Evolutionary conservation across 2,888 invertebrate genomes (phyloP).

Genomic region (Habrosyne pyritoides): DNA sequence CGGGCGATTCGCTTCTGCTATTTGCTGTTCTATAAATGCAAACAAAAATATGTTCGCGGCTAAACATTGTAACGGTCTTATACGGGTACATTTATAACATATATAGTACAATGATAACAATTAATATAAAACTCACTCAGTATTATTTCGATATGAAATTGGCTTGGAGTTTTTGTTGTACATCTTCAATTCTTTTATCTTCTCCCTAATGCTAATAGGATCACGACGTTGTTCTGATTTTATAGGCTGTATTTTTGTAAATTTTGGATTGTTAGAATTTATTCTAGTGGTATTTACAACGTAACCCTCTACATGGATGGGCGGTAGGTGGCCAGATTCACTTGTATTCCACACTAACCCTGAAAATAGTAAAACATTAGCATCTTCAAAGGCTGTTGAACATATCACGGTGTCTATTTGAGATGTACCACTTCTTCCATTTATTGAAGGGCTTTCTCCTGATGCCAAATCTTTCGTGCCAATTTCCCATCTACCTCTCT

Average conservation of each 20-base stretch:
- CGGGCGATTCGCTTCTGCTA: constrained; percentile 55
- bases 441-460: constrained; percentile 60
- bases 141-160: not conserved
- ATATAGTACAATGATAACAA: no score
- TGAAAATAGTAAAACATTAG: constrained; percentile 17
- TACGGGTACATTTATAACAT: no score
- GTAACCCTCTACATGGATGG: constrained; percentile 56
- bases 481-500: constrained; percentile 55
- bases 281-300: constrained; percentile 25
- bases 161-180: constrained; percentile 23
- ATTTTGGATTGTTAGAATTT: constrained; percentile 12
- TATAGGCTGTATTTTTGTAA: constrained; percentile 10
- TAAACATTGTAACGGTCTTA: no score
- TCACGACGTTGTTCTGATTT: constrained; percentile 22
- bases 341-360: constrained; percentile 26
- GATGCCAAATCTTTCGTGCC: constrained; percentile 54
- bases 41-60: no score
- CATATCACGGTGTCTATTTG: not conserved
- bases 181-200: constrained; percentile 65
- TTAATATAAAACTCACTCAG: constrained; percentile 4
- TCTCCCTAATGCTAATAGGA: constrained; percentile 61
- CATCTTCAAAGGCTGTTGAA: not conserved
- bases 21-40: constrained; percentile 25
- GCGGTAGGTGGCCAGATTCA: constrained; percentile 51
- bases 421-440: constrained; percentile 51